Percentiles rank a stretch among this genome's conserved stretches.
Evolutionary conservation across 2,888 invertebrate species (phyloP).

Genomic region (Scaeva pyrastri): DNA sequence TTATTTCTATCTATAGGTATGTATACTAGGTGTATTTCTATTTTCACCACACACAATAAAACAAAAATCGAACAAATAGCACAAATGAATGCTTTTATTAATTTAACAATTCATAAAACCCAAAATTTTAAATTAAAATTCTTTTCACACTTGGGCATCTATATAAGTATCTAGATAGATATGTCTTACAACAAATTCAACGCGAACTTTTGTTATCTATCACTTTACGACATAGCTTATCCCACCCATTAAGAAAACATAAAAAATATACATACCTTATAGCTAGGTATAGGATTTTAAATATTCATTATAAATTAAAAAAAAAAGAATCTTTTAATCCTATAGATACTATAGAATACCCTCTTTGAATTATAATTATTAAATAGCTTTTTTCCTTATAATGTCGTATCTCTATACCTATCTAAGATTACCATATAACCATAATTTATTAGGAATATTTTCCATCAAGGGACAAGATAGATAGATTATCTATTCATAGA

Average conservation of each 20-base stretch:
- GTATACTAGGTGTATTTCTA: too few relatives aligned
- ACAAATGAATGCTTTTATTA: too few relatives aligned
- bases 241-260: constrained; percentile 45
- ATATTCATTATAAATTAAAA: constrained; percentile 29
- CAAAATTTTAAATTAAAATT: constrained; percentile 3
- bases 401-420: too few relatives aligned
- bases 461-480: constrained; percentile 22
- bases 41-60: too few relatives aligned
- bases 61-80: too few relatives aligned
- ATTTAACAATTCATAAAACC: too few relatives aligned
- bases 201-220: constrained; percentile 30
- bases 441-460: constrained; percentile 71
- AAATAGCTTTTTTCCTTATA: constrained; percentile 35
- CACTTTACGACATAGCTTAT: constrained; percentile 56
- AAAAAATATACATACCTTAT: constrained; percentile 19
- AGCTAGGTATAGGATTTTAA: constrained; percentile 28
- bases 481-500: constrained; percentile 12
- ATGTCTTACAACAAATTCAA: constrained; percentile 21
- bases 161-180: too few relatives aligned
- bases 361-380: constrained; percentile 58
- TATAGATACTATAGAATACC: constrained; percentile 7
- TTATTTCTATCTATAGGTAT: too few relatives aligned
- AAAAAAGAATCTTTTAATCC: constrained; percentile 27
- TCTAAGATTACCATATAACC: constrained; percentile 59
- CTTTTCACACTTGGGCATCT: constrained; percentile 5